phyloP scores from a whole-genome alignment of 2,888 invertebrate genomes.

The Oscheius sp. region DNA sequence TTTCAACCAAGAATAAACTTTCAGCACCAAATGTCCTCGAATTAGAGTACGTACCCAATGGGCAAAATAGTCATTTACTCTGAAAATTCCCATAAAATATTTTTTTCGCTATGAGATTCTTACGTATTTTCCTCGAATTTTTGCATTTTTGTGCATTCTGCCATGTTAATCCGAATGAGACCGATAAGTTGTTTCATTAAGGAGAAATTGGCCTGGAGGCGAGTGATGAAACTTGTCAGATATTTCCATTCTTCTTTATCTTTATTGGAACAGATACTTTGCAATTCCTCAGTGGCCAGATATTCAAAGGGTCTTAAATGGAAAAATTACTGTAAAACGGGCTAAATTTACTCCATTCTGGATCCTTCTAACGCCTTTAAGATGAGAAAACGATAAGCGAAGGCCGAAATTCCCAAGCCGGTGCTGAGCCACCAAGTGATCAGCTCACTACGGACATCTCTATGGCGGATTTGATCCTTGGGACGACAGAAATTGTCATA shows the following conservation, averaged over 20 bases:
- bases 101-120: background rate
- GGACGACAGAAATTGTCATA: background rate
- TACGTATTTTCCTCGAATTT: constrained; percentile 22
- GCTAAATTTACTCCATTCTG: background rate
- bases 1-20: background rate
- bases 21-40: background rate
- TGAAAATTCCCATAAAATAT: background rate
- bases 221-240: too few relatives aligned
- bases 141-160: constrained; percentile 6
- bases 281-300: background rate
- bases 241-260: background rate
- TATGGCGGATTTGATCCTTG: background rate
- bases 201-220: background rate
- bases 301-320: background rate
- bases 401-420: constrained; percentile 8
- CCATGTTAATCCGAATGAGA: background rate
- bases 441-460: background rate
- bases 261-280: background rate
- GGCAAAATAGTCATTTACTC: constrained; percentile 17
- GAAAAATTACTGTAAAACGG: background rate
- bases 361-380: background rate
- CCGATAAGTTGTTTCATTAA: constrained; percentile 12
- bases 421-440: constrained; percentile 18
- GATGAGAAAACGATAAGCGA: constrained; percentile 3
- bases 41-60: constrained; percentile 10